Evolutionary conservation across 2,113 vertebrate genomes (phyloP).

Genomic region (Muntiacus muntjak): DNA sequence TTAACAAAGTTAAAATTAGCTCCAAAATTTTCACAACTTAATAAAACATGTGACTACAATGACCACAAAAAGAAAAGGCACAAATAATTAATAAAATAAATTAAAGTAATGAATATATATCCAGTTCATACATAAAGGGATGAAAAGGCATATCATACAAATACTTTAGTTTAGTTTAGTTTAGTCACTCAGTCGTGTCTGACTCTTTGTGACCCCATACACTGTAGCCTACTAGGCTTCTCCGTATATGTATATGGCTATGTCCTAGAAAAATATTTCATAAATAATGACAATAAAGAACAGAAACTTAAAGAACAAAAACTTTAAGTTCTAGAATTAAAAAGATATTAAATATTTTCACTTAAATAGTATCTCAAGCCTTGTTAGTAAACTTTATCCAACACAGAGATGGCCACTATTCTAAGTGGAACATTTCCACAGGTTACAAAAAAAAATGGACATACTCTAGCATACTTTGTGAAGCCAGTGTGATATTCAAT

Average conservation of each 20-base stretch:
- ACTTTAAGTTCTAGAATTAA: neutral
- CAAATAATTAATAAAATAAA: neutral
- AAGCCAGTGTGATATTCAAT: neutral
- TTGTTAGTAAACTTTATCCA: neutral
- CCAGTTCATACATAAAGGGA: neutral
- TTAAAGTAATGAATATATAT: neutral
- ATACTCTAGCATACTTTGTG: neutral
- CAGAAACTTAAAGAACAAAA: neutral
- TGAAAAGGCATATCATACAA: neutral
- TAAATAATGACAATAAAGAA: neutral
- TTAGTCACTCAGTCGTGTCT: too few species aligned
- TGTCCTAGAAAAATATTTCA: neutral
- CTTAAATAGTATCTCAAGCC: neutral
- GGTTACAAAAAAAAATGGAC: neutral
- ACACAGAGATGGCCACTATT: neutral
- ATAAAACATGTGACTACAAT: neutral
- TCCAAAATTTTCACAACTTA: neutral
- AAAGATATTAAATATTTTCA: neutral
- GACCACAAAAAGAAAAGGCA: neutral
- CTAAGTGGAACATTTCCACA: neutral
- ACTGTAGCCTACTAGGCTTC: too few species aligned
- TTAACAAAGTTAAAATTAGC: neutral
- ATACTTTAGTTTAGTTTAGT: neutral
- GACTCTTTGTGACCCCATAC: too few species aligned
- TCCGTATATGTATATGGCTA: neutral